Conservation (phyloP, 1,140 invertebrate species). For the Pemphigus obesinymphae region DNA sequence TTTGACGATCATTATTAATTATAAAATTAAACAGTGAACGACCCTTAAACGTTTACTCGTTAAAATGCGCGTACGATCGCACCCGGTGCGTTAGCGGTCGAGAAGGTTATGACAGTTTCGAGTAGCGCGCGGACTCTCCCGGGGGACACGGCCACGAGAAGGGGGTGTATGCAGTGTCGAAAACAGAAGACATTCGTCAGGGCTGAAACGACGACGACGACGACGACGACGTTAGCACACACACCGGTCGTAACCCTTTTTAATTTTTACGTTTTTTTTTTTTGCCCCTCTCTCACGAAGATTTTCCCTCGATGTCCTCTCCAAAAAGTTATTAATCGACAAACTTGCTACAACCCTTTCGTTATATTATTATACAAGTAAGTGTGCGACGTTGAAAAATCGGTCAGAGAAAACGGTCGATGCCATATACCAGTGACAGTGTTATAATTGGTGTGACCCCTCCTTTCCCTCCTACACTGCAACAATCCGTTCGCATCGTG, state of each 20-base stretch:
- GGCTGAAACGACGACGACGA: background rate
- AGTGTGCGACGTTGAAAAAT: conserved; percentile 14
- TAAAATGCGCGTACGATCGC: background rate
- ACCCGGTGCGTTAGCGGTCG: background rate
- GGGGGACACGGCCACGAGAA: background rate
- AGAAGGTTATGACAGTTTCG: conserved; percentile 38
- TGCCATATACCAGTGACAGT: background rate
- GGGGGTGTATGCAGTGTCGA: background rate
- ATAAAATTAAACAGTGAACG: background rate
- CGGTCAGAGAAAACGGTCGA: conserved; percentile 9
- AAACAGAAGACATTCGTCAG: conserved; percentile 33
- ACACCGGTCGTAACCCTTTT: conserved; percentile 21
- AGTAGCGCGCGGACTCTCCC: background rate
- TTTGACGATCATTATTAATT: background rate
- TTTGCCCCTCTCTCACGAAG: background rate
- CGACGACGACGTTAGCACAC: background rate
- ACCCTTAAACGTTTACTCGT: background rate
- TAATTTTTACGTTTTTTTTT: conserved; percentile 31
- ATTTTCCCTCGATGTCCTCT: background rate
- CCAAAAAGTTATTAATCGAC: conserved; percentile 29
- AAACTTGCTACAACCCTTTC: conserved; percentile 19
- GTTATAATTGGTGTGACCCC: background rate
- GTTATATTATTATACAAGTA: background rate
- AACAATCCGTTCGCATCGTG: background rate
- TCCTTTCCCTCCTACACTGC: background rate